phyloP scores from a whole-genome alignment of 1,140 invertebrate species.

The Drosophila nebulosa region DNA sequence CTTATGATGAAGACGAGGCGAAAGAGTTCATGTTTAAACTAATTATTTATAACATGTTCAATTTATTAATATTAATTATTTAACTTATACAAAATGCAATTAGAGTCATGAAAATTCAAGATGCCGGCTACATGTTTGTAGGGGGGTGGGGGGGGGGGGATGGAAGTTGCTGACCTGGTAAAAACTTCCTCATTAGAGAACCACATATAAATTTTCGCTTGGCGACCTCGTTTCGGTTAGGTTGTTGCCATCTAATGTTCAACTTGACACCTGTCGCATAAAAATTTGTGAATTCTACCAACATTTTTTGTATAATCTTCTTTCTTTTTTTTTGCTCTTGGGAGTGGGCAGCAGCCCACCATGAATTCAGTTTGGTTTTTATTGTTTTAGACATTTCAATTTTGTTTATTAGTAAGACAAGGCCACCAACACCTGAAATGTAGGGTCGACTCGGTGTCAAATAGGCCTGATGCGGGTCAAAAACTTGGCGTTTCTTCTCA shows the following conservation, averaged over 20 bases:
- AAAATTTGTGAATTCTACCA: background rate
- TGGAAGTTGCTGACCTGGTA: background rate
- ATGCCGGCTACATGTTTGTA: background rate
- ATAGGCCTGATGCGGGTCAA: background rate
- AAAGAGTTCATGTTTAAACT: slow-evolving; percentile 1
- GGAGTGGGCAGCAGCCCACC: background rate
- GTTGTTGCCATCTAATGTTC: background rate
- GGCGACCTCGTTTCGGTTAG: background rate
- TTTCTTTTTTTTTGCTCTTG: background rate
- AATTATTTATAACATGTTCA: slow-evolving; percentile 1
- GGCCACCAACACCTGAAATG: background rate
- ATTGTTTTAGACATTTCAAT: background rate
- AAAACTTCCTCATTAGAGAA: background rate
- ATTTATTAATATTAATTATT: slow-evolving; percentile 3
- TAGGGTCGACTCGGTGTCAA: background rate
- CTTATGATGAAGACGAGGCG: background rate
- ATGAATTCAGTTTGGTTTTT: background rate
- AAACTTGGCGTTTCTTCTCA: background rate
- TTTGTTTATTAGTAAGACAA: background rate
- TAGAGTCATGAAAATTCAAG: slow-evolving; percentile 4
- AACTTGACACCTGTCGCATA: background rate
- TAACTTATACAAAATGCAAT: slow-evolving; percentile 8
- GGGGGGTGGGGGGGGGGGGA: background rate
- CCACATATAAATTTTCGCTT: background rate
- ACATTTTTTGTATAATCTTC: background rate